Conservation (phyloP, 2,797 vertebrate species). For the Typhlichthys eigenmanni region DNA sequence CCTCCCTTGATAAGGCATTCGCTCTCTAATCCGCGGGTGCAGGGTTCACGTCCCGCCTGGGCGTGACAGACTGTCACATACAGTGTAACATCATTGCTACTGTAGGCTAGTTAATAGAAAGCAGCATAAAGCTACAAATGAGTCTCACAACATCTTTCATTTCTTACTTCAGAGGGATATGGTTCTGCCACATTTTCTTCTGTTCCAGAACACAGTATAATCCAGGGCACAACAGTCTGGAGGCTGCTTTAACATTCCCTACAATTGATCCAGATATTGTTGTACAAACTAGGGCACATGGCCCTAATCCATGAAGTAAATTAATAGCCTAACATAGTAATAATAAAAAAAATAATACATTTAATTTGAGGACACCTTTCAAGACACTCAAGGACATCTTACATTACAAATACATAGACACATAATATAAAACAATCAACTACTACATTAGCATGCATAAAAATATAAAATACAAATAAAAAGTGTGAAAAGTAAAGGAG, state of each 20-base stretch:
- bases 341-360: too few relatives aligned
- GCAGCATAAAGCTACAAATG: constrained; percentile 30
- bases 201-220: neutral
- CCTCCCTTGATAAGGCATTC: too few relatives aligned
- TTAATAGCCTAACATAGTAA: constrained; percentile 1
- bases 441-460: too few relatives aligned
- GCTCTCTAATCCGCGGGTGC: too few relatives aligned
- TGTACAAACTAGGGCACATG: constrained; percentile 7
- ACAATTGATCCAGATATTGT: constrained; percentile 1
- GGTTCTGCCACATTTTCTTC: constrained; percentile 4
- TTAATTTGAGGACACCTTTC: too few relatives aligned
- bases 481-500: too few relatives aligned
- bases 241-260: neutral
- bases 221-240: constrained; percentile 3
- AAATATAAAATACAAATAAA: too few relatives aligned
- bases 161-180: constrained; percentile 27
- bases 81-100: constrained; percentile 2
- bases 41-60: too few relatives aligned
- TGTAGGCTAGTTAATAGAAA: constrained; percentile 22
- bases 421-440: too few relatives aligned
- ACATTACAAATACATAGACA: too few relatives aligned
- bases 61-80: too few relatives aligned
- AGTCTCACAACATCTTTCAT: constrained; percentile 27
- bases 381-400: too few relatives aligned
- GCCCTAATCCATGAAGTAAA: constrained; percentile 28